phyloP scores from a whole-genome alignment of 2,797 vertebrate genomes.

The Salarias fasciatus region DNA sequence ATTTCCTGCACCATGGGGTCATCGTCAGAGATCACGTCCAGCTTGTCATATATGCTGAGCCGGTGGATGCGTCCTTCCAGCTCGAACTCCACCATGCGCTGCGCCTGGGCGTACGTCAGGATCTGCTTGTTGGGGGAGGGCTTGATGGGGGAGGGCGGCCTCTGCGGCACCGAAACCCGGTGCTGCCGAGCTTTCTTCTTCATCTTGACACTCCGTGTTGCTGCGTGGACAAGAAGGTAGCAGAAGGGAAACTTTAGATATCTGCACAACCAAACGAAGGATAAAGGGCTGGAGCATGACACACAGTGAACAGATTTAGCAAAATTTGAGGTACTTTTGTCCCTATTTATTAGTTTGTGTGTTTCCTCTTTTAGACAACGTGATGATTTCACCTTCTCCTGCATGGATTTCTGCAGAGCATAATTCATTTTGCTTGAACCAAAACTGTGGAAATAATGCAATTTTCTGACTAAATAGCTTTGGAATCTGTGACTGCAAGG shows the following conservation, averaged over 20 bases:
- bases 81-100: constrained; percentile 97
- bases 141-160: constrained; percentile 93
- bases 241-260: background rate
- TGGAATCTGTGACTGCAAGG: no score
- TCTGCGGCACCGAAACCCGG: constrained; percentile 86
- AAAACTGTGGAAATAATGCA: no score
- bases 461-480: no score
- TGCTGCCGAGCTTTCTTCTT: constrained; percentile 96
- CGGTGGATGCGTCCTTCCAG: constrained; percentile 93
- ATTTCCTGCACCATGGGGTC: constrained; percentile 94
- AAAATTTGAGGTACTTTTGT: no score
- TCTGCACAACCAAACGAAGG: background rate
- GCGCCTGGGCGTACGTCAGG: constrained; percentile 97
- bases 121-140: constrained; percentile 95
- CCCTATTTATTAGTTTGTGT: no score
- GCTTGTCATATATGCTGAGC: constrained; percentile 94
- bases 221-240: constrained; percentile 44
- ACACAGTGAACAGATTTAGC: no score
- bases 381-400: no score
- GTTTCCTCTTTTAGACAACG: no score
- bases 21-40: constrained; percentile 92
- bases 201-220: constrained; percentile 86
- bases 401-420: no score
- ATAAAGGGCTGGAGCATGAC: background rate
- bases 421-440: no score